phyloP scores from a whole-genome alignment of 30 jellyfish, hydroid and myxozoan genomes.

The Aurelia coerulea region DNA sequence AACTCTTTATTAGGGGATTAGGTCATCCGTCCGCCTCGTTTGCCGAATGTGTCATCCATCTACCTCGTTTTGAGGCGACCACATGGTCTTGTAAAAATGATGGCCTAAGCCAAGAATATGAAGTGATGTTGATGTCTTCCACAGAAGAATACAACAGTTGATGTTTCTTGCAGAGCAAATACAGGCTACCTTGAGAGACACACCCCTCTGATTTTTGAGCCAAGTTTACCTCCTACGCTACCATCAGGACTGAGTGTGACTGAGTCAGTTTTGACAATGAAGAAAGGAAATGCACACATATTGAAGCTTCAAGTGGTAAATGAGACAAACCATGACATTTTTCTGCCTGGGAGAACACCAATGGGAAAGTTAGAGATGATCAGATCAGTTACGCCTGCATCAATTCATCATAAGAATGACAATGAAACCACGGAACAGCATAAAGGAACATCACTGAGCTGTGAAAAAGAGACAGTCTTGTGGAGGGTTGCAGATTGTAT shows the following conservation, averaged over 20 bases:
- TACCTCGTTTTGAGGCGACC: too few species aligned
- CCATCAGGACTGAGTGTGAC: conserved; percentile 46
- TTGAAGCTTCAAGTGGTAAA: conserved; percentile 48
- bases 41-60: too few species aligned
- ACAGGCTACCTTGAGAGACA: too few species aligned
- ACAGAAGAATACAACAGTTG: too few species aligned
- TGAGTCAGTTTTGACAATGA: neutral
- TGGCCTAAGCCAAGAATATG: too few species aligned
- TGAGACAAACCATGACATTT: conserved; percentile 32
- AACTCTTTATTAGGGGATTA: too few species aligned
- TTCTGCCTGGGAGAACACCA: conserved; percentile 57
- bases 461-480: conserved; percentile 15
- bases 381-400: conserved; percentile 59
- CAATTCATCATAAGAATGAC: conserved; percentile 3
- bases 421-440: conserved; percentile 14
- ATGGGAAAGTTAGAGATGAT: conserved; percentile 37
- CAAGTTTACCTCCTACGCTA: neutral
- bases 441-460: conserved; percentile 29
- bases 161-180: too few species aligned
- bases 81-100: too few species aligned
- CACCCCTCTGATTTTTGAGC: too few species aligned
- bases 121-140: too few species aligned
- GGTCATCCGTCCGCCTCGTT: too few species aligned
- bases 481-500: conserved; percentile 14
- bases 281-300: conserved; percentile 32